Evolutionary conservation across 2,888 invertebrate species (phyloP).

Genomic region (Chorisops tibialis): DNA sequence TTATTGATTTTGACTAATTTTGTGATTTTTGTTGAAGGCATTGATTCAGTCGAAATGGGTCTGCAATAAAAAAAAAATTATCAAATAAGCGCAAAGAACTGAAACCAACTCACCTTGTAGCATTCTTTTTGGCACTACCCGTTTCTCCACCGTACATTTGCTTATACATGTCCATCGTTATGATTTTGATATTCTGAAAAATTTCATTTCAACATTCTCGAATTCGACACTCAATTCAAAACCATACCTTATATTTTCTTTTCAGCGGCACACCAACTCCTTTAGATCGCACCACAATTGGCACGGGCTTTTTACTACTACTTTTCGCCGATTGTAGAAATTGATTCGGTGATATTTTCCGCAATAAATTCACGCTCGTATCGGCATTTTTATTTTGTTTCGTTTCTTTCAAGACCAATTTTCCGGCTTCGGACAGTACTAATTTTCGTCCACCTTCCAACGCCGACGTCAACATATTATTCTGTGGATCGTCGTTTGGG

Average conservation of each 20-base stretch:
- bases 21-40: not conserved
- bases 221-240: not conserved
- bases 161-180: conserved; percentile 49
- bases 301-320: not conserved
- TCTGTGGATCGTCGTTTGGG: conserved; percentile 67
- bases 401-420: conserved; percentile 64
- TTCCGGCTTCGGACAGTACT: conserved; percentile 79
- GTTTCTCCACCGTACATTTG: conserved; percentile 46
- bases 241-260: conserved; percentile 8
- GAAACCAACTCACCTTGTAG: conserved; percentile 34
- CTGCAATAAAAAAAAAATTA: not conserved
- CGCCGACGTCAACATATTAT: conserved; percentile 70
- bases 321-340: not conserved
- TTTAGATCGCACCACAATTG: conserved; percentile 16
- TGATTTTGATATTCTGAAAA: conserved; percentile 47
- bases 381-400: conserved; percentile 21
- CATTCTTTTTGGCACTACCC: conserved; percentile 44
- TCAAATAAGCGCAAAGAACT: not conserved
- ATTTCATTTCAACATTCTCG: not conserved
- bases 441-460: conserved; percentile 83
- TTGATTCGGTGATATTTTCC: conserved; percentile 5
- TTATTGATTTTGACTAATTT: conserved; percentile 8
- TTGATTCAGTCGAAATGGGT: not conserved
- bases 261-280: conserved; percentile 23
- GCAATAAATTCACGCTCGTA: not conserved